Evolutionary conservation across 37 sponge, comb jelly and placozoan species (phyloP).

Genomic region (Chondrosia reniformis): DNA sequence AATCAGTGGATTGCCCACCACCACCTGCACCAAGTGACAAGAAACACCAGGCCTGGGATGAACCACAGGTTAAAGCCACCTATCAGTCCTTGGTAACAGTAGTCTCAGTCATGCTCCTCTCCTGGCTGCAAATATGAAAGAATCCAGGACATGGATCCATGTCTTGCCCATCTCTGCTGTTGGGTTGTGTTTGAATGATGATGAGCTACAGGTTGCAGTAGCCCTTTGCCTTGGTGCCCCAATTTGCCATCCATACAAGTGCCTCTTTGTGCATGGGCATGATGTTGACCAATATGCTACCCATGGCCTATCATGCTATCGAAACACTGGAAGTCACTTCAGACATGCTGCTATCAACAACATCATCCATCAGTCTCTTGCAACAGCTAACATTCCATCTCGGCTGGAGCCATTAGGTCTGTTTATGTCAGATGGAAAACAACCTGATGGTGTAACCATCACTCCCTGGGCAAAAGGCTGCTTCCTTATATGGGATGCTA

Average conservation of each 20-base stretch:
- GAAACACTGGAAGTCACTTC: background rate
- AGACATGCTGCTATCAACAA: background rate
- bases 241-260: background rate
- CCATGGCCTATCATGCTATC: background rate
- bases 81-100: background rate
- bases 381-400: slow-evolving; percentile 4
- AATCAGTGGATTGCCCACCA: slow-evolving; percentile 3
- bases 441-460: background rate
- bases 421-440: background rate
- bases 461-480: slow-evolving; percentile 4
- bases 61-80: background rate
- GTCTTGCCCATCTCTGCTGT: background rate
- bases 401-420: background rate
- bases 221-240: background rate
- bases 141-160: background rate
- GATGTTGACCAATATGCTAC: background rate
- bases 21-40: background rate
- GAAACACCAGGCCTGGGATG: slow-evolving; percentile 6
- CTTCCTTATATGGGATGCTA: background rate
- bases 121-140: background rate
- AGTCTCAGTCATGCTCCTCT: background rate
- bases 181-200: background rate
- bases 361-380: background rate
- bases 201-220: background rate
- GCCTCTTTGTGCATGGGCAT: background rate